These are phyloP conservation scores for Maconellicoccus hirsutus DNA, from an alignment of 1,140 invertebrate genomes.

Conservation along the genomic window DNA sequence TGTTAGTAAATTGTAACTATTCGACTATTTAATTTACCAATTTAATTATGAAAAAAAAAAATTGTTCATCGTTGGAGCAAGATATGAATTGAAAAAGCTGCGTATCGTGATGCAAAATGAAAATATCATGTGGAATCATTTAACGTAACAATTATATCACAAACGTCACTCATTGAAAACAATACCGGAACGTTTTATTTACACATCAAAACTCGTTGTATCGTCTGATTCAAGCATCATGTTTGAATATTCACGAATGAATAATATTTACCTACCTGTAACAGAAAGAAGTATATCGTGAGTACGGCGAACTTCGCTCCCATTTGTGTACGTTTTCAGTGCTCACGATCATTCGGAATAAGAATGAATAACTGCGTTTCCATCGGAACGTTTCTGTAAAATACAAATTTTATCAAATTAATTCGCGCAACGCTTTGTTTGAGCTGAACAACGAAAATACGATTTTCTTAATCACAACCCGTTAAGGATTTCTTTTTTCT, in stretches of 20 bases:
- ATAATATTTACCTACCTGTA: neutral
- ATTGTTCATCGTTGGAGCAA: no score
- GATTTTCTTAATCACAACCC: neutral
- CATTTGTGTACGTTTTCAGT: neutral
- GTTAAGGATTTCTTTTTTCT: neutral
- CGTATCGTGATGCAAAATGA: no score
- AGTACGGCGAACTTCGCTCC: neutral
- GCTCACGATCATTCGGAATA: neutral
- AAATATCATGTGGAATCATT: no score
- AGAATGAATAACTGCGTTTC: constrained; percentile 4
- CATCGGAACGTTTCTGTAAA: neutral
- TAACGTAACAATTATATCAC: no score
- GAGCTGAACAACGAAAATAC: neutral
- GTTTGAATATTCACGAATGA: neutral
- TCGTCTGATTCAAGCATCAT: no score
- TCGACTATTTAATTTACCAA: no score
- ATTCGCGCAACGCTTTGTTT: neutral
- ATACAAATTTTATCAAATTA: neutral
- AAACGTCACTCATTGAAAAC: no score
- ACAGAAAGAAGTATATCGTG: neutral
- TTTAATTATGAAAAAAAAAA: no score
- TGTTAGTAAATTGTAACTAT: no score
- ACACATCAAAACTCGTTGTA: no score
- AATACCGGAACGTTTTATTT: no score
- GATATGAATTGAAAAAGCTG: no score